Evolutionary conservation across 2,113 vertebrate genomes (phyloP).

Genomic region (Peromyscus polionotus): DNA sequence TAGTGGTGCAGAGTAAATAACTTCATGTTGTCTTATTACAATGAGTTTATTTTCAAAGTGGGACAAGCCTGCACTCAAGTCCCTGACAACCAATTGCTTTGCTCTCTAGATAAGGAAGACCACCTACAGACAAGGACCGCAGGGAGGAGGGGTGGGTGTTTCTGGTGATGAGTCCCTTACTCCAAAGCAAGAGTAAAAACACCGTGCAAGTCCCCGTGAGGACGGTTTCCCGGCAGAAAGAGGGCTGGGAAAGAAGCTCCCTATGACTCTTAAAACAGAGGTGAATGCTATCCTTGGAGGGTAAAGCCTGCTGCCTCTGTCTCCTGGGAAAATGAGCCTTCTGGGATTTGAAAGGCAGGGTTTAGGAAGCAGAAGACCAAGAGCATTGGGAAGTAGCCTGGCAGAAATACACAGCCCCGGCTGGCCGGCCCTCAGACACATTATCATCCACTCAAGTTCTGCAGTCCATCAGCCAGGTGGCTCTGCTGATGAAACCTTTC

Average conservation of each 20-base stretch:
- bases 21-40: neutral
- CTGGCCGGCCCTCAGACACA: neutral
- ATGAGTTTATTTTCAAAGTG: conserved; percentile 4
- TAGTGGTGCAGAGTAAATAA: neutral
- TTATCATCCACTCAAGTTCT: neutral
- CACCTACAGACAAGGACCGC: neutral
- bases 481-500: neutral
- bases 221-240: conserved; percentile 43
- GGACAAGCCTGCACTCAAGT: neutral
- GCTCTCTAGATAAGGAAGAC: neutral
- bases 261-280: neutral
- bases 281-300: neutral
- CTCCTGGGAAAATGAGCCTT: neutral
- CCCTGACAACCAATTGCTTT: neutral
- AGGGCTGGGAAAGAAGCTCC: neutral
- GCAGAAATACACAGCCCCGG: neutral
- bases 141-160: neutral
- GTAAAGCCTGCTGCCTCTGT: neutral
- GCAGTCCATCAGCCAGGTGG: neutral
- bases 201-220: neutral
- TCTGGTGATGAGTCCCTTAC: conserved; percentile 5
- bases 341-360: neutral
- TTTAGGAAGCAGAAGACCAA: neutral
- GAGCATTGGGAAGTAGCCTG: neutral
- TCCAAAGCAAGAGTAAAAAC: conserved; percentile 37